Base-by-base conservation (phyloP, 1,140 invertebrate genomes). In the Oedothorax gibbosus region DNA sequence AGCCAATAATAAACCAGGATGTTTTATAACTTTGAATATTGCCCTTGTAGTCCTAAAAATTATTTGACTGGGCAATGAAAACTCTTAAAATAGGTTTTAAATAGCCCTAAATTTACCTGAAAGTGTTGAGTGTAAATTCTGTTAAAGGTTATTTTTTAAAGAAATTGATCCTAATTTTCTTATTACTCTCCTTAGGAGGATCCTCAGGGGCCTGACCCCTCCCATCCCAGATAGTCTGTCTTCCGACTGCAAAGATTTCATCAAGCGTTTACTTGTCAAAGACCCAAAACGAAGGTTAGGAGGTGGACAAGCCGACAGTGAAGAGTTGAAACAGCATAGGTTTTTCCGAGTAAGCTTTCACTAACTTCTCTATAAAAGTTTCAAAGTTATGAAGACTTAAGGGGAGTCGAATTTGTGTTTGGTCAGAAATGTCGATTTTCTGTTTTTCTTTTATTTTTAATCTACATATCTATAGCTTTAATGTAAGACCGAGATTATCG, bases 251-350 rank as follows among this genome's bases (percentile, higher is more conserved):
- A 90, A 91, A 80, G 92, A 94, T 88, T 94, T 95, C 86, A 94
- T 95, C 71, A 91, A 90, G 57, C 93, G 94, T 87, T 91, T 99
- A 64, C 90, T 99, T 78, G 93, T 96, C 9, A 98, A 98, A 90
- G 95, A 99, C 89, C 96, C 97, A 0, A 92, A 94, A 14, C 93
- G 93, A 87, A 92, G 98, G 87, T 90, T 98, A 73, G 97, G 98
- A 72, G 95, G 95, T 35, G 95, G 95, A 1, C 92, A 93, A 8
- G 90, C 90, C 0, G 96, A 97, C 89, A 95, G 96, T 12, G 92
- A 92, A 73, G 96, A 98, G 89, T 92, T 98, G 49, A 97, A 98
- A 89, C 92, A 93, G 73, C 96, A 98, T 91, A 90, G 92, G 14
- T 98, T 98, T 89, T 98, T 98, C 90, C 92, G 92, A 88, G 93